Evolutionary conservation across 1,140 invertebrate species (phyloP).

Genomic region (Tachypleus tridentatus): DNA sequence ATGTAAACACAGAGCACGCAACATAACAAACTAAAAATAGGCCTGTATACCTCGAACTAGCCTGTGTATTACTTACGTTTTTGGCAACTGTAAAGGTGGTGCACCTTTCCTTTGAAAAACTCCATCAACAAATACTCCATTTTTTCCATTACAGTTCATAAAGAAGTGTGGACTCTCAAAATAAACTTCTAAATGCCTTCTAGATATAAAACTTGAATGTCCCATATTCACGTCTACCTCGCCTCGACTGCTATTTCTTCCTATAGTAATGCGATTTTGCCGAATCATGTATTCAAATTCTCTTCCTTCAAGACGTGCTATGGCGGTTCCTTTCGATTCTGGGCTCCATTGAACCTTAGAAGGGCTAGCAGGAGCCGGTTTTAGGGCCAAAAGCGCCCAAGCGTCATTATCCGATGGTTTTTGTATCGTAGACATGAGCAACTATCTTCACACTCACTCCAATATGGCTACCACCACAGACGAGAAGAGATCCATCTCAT

Average conservation of each 20-base stretch:
- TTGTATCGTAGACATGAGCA: background rate
- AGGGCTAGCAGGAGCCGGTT: conserved; percentile 70
- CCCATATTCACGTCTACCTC: conserved; percentile 98
- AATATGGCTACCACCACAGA: no score
- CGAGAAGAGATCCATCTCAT: no score
- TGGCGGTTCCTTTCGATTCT: conserved; percentile 38
- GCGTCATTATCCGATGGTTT: conserved; percentile 34
- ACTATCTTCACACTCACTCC: no score
- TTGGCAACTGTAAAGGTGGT: conserved; percentile 75
- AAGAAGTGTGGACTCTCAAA: conserved; percentile 88
- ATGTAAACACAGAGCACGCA: no score
- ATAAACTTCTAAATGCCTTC: conserved; percentile 85
- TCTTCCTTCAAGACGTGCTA: conserved; percentile 76
- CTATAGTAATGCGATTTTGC: conserved; percentile 75
- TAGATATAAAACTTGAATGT: conserved; percentile 91
- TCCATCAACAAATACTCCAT: conserved; percentile 95
- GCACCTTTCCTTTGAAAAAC: conserved; percentile 89
- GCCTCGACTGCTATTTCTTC: conserved; percentile 88
- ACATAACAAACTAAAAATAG: no score
- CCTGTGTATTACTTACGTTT: conserved; percentile 57
- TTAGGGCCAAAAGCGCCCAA: conserved; percentile 72
- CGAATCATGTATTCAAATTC: conserved; percentile 90
- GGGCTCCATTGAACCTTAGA: conserved; percentile 48
- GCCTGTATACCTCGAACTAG: no score
- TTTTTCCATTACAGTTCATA: conserved; percentile 93